These are phyloP conservation scores for Tethea ocularis DNA, from an alignment of 2,888 invertebrate species.

Conservation along the genomic window DNA sequence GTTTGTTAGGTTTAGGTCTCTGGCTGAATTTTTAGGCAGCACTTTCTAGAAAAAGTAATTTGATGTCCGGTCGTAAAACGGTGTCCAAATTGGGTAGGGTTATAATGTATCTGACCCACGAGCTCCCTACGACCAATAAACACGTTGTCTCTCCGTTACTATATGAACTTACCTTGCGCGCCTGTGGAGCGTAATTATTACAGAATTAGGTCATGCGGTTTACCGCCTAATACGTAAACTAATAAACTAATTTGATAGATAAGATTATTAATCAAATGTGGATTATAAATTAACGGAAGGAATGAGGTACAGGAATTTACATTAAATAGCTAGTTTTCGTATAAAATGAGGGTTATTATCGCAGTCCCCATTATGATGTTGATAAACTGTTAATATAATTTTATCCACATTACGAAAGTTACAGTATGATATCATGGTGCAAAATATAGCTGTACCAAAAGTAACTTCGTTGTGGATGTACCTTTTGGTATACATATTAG, in stretches of 20 bases:
- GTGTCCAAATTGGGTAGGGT: background rate
- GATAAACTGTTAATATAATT: too few species aligned
- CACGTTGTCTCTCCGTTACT: background rate
- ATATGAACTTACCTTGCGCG: background rate
- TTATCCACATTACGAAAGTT: too few species aligned
- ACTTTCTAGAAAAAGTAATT: background rate
- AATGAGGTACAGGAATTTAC: background rate
- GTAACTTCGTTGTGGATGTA: too few species aligned
- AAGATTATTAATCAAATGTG: slow-evolving; percentile 24
- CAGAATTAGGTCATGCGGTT: slow-evolving; percentile 35
- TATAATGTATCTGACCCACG: background rate
- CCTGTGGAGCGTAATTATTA: slow-evolving; percentile 14
- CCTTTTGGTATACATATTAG: too few species aligned
- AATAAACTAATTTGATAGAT: slow-evolving; percentile 23
- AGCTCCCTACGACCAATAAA: background rate
- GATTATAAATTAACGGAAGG: slow-evolving; percentile 8
- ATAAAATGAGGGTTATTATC: background rate
- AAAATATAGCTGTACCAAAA: too few species aligned
- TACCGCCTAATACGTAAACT: slow-evolving; percentile 26
- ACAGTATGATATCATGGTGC: too few species aligned
- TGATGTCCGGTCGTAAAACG: too few species aligned
- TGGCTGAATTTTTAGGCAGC: background rate
- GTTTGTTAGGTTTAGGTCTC: background rate
- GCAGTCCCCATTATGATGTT: too few species aligned
- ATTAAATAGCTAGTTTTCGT: background rate